These are phyloP conservation scores for Tichodroma muraria DNA, from an alignment of 2,113 vertebrate genomes.

Conservation along the genomic window DNA sequence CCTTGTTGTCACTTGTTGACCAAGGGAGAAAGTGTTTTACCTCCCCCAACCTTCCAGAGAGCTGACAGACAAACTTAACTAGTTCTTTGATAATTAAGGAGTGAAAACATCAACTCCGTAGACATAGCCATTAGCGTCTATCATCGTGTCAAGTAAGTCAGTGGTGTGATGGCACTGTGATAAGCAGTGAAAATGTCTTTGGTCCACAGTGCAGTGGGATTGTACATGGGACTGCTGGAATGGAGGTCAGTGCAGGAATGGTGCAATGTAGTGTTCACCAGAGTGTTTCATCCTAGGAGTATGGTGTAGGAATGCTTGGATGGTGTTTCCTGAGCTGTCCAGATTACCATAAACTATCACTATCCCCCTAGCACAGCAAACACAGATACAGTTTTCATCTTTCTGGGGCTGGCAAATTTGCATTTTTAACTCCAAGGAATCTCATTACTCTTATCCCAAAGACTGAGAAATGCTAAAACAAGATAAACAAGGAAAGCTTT, in stretches of 20 bases:
- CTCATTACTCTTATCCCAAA: not conserved
- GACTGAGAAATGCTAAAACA: not conserved
- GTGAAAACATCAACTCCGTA: slow-evolving; percentile 4
- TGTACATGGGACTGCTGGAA: not conserved
- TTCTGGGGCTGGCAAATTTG: not conserved
- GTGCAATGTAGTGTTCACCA: not conserved
- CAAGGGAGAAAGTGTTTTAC: not conserved
- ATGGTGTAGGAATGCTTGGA: not conserved
- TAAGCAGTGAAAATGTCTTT: slow-evolving; percentile 35
- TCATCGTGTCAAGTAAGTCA: slow-evolving; percentile 11
- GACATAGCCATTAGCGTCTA: slow-evolving; percentile 23
- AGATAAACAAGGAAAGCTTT: not conserved
- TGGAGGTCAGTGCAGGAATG: not conserved
- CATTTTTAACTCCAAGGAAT: not conserved
- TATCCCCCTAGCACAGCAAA: not conserved
- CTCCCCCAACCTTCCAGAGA: not conserved
- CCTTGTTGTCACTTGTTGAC: not conserved
- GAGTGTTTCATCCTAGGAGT: not conserved
- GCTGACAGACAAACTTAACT: not conserved
- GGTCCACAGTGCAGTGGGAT: not conserved
- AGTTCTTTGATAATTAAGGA: slow-evolving; percentile 18
- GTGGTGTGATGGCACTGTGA: not conserved
- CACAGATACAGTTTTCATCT: not conserved
- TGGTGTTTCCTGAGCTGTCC: not conserved
- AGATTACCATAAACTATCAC: not conserved